Conservation (phyloP, 1,140 invertebrate species). For the Drosophila pandora region DNA sequence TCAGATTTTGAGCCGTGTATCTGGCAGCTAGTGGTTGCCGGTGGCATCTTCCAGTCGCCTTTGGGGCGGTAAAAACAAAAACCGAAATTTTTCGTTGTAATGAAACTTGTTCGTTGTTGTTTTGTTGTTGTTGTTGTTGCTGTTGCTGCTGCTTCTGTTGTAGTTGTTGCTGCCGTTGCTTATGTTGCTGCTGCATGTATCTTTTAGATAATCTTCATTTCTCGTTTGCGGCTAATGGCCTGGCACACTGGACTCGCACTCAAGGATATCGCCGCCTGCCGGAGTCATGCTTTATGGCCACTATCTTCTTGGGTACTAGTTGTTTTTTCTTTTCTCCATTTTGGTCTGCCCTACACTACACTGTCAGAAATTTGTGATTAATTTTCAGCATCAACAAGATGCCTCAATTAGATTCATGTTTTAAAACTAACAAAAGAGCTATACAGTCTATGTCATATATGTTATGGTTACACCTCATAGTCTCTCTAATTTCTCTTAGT, state of each 20-base stretch:
- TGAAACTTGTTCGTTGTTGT: constrained; percentile 65
- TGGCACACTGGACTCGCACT: constrained; percentile 74
- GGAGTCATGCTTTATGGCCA: constrained; percentile 60
- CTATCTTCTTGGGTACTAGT: constrained; percentile 36
- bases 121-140: constrained; percentile 19
- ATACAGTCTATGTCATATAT: no score
- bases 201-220: constrained; percentile 83
- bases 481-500: neutral
- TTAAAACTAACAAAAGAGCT: no score
- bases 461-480: no score
- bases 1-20: constrained; percentile 48
- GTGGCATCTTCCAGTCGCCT: neutral
- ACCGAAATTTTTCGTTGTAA: constrained; percentile 66
- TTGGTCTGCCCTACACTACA: constrained; percentile 28
- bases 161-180: constrained; percentile 23
- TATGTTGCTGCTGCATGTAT: constrained; percentile 66
- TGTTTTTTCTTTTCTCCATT: constrained; percentile 26
- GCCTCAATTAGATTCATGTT: no score
- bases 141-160: neutral
- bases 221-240: constrained; percentile 82
- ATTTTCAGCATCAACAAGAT: no score
- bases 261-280: constrained; percentile 75
- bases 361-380: neutral
- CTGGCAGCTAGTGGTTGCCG: constrained; percentile 66
- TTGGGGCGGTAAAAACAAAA: constrained; percentile 39